These are phyloP conservation scores for Drosophila nigromelanica DNA, from an alignment of 1,140 invertebrate species.

Conservation along the genomic window DNA sequence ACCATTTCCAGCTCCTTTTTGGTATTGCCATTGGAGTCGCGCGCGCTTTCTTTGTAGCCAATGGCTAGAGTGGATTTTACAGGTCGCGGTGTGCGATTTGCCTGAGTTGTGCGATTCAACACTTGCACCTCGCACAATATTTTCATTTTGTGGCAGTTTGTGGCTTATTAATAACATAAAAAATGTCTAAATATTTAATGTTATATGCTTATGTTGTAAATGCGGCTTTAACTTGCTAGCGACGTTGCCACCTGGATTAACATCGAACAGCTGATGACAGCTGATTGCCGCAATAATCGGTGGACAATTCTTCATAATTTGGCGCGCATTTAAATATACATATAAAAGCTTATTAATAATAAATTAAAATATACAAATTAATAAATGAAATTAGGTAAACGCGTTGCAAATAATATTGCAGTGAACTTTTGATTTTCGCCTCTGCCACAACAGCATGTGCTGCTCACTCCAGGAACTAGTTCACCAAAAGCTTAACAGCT, in stretches of 20 bases:
- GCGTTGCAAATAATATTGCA: too few species aligned
- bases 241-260: constrained; percentile 19
- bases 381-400: too few species aligned
- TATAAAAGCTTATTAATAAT: too few species aligned
- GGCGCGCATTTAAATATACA: background rate
- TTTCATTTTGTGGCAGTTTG: constrained; percentile 85
- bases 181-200: background rate
- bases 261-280: constrained; percentile 10
- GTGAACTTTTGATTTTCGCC: background rate
- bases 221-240: background rate
- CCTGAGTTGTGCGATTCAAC: constrained; percentile 85
- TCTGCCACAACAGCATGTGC: background rate
- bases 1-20: constrained; percentile 86
- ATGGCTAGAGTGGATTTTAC: constrained; percentile 87
- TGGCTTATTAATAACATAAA: background rate
- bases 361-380: too few species aligned
- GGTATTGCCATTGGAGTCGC: constrained; percentile 59
- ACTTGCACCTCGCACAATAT: constrained; percentile 88
- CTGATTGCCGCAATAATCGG: constrained; percentile 7
- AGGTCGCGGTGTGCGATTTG: constrained; percentile 84
- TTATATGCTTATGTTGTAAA: constrained; percentile 18
- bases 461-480: constrained; percentile 15
- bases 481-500: constrained; percentile 12
- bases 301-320: background rate
- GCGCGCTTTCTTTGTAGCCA: constrained; percentile 85